These are phyloP conservation scores for Heliconius himera DNA, from an alignment of 1,140 invertebrate species.

Conservation along the genomic window DNA sequence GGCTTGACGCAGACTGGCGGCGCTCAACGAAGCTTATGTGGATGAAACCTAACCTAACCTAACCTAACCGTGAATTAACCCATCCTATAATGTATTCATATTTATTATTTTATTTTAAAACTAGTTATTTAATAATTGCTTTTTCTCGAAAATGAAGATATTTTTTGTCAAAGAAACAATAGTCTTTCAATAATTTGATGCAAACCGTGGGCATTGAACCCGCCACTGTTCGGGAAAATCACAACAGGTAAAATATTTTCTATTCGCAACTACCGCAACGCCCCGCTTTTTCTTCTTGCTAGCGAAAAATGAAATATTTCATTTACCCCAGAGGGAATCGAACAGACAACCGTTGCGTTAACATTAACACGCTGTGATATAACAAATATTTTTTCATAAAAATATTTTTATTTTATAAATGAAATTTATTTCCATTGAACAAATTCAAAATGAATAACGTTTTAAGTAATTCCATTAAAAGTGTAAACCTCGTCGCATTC, in stretches of 20 bases:
- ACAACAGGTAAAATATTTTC: no score
- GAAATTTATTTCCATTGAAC: not conserved
- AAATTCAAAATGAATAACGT: conserved; percentile 10
- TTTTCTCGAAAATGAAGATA: no score
- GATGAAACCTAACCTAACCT: conserved; percentile 1
- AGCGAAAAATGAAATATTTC: no score
- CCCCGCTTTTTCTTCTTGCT: no score
- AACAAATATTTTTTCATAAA: not conserved
- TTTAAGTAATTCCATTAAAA: conserved; percentile 12
- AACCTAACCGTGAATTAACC: not conserved
- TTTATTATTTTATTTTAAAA: not conserved
- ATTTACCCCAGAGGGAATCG: no score
- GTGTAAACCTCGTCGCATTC: conserved; percentile 11
- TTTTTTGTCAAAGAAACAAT: no score
- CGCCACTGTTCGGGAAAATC: no score
- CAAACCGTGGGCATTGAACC: no score
- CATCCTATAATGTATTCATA: not conserved
- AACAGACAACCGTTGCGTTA: no score
- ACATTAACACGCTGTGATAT: no score
- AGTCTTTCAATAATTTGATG: no score
- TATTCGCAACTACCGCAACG: no score
- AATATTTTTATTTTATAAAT: not conserved
- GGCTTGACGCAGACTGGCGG: not conserved
- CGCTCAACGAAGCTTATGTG: conserved; percentile 2
- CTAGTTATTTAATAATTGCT: not conserved